Evolutionary conservation across 1,140 invertebrate species (phyloP).

Genomic region (Bombus haemorrhoidalis): DNA sequence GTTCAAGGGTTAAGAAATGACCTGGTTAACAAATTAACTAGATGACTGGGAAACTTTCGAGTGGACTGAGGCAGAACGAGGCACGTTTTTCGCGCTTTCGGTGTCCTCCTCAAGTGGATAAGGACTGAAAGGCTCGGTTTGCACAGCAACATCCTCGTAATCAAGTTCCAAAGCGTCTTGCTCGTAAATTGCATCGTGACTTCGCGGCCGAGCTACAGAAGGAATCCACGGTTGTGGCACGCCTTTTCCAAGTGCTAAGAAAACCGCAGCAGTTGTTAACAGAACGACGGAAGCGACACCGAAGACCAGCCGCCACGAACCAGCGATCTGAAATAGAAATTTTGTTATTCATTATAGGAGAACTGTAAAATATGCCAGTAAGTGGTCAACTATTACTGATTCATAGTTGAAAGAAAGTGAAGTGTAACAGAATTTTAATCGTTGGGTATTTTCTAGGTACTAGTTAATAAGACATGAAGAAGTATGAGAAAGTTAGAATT

Average conservation of each 20-base stretch:
- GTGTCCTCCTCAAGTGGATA: slow-evolving; percentile 72
- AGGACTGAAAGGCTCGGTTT: slow-evolving; percentile 78
- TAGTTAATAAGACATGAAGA: neutral
- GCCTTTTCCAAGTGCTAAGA: slow-evolving; percentile 84
- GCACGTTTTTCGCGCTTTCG: slow-evolving; percentile 71
- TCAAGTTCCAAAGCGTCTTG: slow-evolving; percentile 79
- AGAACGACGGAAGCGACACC: slow-evolving; percentile 84
- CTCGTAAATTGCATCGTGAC: slow-evolving; percentile 81
- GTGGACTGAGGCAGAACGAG: slow-evolving; percentile 70
- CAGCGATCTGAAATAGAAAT: slow-evolving; percentile 80
- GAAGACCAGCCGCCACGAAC: slow-evolving; percentile 84
- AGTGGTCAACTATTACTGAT: neutral
- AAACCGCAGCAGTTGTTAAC: slow-evolving; percentile 82
- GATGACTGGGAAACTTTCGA: slow-evolving; percentile 70
- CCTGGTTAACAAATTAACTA: slow-evolving; percentile 30
- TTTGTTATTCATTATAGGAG: neutral
- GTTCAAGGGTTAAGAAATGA: too few species aligned
- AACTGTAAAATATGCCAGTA: neutral
- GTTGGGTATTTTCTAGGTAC: too few species aligned
- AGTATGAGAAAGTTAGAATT: neutral
- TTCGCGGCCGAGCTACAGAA: slow-evolving; percentile 77
- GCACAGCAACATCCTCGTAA: slow-evolving; percentile 80
- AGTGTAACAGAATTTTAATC: neutral
- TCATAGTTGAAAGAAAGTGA: neutral
- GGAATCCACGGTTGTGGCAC: slow-evolving; percentile 84